Evolutionary conservation across 2,888 invertebrate genomes (phyloP).

Genomic region (Orchestes rusci): DNA sequence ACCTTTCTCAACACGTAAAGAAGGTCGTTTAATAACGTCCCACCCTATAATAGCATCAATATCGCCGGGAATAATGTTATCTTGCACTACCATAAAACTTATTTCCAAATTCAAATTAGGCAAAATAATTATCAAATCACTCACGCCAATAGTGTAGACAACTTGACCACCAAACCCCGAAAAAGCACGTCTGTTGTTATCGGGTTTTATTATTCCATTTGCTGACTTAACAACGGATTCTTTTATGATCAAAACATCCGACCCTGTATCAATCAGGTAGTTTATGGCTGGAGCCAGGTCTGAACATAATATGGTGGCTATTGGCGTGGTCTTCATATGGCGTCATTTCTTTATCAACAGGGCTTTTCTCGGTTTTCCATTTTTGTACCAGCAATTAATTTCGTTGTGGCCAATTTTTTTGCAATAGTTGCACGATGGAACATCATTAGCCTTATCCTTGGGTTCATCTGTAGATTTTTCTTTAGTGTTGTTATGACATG

Average conservation of each 20-base stretch:
- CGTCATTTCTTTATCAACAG: constrained; percentile 13
- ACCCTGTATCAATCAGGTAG: constrained; percentile 27
- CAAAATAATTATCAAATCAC: constrained; percentile 20
- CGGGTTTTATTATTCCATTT: constrained; percentile 6
- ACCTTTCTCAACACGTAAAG: constrained; percentile 1
- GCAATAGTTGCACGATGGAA: constrained; percentile 16
- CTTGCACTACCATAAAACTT: constrained; percentile 15
- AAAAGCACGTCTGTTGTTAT: constrained; percentile 10
- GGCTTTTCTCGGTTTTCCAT: constrained; percentile 20
- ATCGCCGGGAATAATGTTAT: constrained; percentile 17
- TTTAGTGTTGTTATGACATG: neutral
- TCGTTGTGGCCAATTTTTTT: constrained; percentile 24
- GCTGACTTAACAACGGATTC: constrained; percentile 11
- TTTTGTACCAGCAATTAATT: constrained; percentile 20
- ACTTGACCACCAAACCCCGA: constrained; percentile 17
- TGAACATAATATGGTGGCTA: constrained; percentile 22
- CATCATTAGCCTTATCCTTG: neutral
- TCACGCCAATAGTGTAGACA: constrained; percentile 19
- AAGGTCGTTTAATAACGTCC: constrained; percentile 21
- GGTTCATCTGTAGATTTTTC: constrained; percentile 4
- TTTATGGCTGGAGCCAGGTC: constrained; percentile 12
- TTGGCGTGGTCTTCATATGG: constrained; percentile 16
- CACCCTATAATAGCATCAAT: constrained; percentile 21
- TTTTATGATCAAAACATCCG: constrained; percentile 24
- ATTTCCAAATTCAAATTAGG: constrained; percentile 20